phyloP scores from a whole-genome alignment of 2,113 vertebrate genomes.

The Acanthisitta chloris region DNA sequence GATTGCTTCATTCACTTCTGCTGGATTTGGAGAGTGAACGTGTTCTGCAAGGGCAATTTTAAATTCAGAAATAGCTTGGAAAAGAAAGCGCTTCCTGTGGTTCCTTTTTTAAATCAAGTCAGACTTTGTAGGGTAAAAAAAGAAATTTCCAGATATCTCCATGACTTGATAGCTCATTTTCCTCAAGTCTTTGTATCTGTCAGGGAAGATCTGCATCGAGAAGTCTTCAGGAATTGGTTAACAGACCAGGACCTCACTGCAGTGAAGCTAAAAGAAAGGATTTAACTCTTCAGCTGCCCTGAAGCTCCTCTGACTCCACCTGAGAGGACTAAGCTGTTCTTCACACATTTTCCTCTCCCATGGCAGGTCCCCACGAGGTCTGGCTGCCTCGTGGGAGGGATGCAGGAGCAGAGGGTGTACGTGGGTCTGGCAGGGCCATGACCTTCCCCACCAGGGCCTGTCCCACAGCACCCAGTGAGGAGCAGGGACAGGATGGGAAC shows the following conservation, averaged over 20 bases:
- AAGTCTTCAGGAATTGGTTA: fast-evolving
- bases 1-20: neutral
- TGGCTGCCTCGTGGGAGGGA: neutral
- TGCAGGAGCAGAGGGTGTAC: neutral
- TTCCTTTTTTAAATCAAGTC: neutral
- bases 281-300: neutral
- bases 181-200: neutral
- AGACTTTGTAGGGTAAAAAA: neutral
- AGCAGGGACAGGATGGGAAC: fast-evolving
- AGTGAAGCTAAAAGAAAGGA: neutral
- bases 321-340: neutral
- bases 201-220: neutral
- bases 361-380: neutral
- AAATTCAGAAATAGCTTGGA: neutral
- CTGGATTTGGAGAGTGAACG: neutral
- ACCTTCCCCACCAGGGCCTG: neutral
- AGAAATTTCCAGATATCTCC: neutral
- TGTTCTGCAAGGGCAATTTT: neutral
- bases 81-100: neutral
- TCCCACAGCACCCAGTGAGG: neutral
- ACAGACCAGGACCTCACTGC: neutral
- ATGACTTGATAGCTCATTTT: neutral
- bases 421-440: neutral
- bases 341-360: neutral
- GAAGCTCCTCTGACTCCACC: neutral